Percentiles rank a stretch among this genome's conserved stretches.
phyloP scores from a whole-genome alignment of 2,888 invertebrate genomes.

The Corythucha ciliata region DNA sequence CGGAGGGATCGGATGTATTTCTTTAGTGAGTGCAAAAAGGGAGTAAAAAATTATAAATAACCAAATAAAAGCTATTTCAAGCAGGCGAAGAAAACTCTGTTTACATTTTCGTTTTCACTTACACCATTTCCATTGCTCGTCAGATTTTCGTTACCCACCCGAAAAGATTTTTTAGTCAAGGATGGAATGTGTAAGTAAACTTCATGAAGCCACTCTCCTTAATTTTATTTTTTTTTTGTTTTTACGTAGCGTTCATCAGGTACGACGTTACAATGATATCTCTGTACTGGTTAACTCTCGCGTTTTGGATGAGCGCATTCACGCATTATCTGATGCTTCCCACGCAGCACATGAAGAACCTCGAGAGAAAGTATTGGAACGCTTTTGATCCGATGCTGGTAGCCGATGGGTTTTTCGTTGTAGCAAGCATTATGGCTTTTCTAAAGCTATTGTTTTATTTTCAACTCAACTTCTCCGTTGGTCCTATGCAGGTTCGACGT shows the following conservation, averaged over 20 bases:
- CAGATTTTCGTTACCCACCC: slow-evolving; percentile 6
- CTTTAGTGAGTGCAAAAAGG: too few species aligned
- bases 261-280: slow-evolving; percentile 51
- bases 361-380: slow-evolving; percentile 57
- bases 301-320: slow-evolving; percentile 53
- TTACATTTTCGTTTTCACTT: background rate
- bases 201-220: too few species aligned
- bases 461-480: slow-evolving; percentile 53
- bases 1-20: too few species aligned
- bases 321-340: background rate
- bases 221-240: too few species aligned
- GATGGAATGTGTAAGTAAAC: slow-evolving; percentile 7
- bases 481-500: slow-evolving; percentile 50
- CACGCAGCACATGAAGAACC: slow-evolving; percentile 35
- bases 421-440: slow-evolving; percentile 57
- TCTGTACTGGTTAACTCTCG: slow-evolving; percentile 51
- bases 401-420: slow-evolving; percentile 55
- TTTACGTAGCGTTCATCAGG: too few species aligned
- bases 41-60: too few species aligned
- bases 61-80: too few species aligned
- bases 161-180: background rate
- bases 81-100: background rate
- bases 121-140: background rate
- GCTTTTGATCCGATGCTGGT: slow-evolving; percentile 54
- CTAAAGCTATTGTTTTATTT: slow-evolving; percentile 54